Percentiles rank a stretch among this genome's conserved stretches.
Conservation (phyloP, 1,140 invertebrate species). For the Trachymyrmex septentrionalis region DNA sequence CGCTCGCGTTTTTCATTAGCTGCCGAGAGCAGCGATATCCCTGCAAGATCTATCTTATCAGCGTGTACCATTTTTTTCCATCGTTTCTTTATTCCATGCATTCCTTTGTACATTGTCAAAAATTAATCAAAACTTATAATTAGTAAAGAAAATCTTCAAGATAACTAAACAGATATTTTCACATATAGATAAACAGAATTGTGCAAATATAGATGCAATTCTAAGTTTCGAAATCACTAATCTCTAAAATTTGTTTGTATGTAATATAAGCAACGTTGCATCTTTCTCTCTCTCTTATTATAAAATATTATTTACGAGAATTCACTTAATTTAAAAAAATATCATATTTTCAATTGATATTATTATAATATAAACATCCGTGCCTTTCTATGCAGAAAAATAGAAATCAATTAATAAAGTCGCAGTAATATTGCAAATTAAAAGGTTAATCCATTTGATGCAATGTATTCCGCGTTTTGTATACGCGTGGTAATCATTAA, state of each 20-base stretch:
- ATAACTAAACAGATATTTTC: background rate
- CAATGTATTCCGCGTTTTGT: background rate
- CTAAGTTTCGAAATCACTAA: background rate
- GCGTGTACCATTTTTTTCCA: slow-evolving; percentile 11
- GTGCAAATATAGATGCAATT: background rate
- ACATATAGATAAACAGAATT: background rate
- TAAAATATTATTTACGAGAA: background rate
- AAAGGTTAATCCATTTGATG: background rate
- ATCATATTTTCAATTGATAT: background rate
- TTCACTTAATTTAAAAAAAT: background rate
- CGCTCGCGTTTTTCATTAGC: slow-evolving; percentile 50
- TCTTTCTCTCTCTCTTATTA: background rate
- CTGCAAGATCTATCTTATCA: slow-evolving; percentile 9
- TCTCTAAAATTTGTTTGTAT: background rate
- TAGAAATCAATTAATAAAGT: background rate
- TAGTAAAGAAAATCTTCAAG: background rate
- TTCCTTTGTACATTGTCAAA: background rate
- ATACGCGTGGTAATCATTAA: background rate
- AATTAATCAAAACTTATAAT: background rate
- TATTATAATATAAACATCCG: background rate
- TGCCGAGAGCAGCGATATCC: slow-evolving; percentile 51
- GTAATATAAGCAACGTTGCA: background rate
- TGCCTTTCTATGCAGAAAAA: background rate
- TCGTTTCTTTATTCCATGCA: slow-evolving; percentile 28
- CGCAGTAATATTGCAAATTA: slow-evolving; percentile 19